These are phyloP conservation scores for Phorcus lineatus DNA, from an alignment of 2,888 invertebrate species.

Conservation along the genomic window DNA sequence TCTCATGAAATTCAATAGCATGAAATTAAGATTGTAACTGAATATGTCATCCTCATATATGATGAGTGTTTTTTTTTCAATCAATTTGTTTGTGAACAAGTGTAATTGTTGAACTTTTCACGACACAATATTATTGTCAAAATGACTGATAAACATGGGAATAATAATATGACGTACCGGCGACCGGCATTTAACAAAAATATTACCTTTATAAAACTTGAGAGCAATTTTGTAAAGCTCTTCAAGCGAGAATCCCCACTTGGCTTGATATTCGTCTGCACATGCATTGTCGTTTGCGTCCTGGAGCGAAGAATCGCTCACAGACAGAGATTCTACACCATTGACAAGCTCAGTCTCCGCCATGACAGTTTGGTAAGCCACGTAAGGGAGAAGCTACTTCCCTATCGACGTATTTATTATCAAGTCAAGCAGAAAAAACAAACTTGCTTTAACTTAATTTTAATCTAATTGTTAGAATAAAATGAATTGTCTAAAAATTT, in stretches of 20 bases:
- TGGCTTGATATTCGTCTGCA: conserved; percentile 39
- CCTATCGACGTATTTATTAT: neutral
- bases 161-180: neutral
- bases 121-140: neutral
- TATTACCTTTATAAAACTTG: conserved; percentile 93
- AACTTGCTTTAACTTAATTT: too few relatives aligned
- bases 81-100: neutral
- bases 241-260: conserved; percentile 78
- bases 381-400: conserved; percentile 35
- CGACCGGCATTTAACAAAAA: neutral
- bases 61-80: neutral
- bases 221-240: conserved; percentile 93
- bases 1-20: too few relatives aligned
- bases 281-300: conserved; percentile 15
- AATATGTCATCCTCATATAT: too few relatives aligned
- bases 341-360: conserved; percentile 53
- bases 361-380: conserved; percentile 48
- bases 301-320: conserved; percentile 40
- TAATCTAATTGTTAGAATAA: too few relatives aligned
- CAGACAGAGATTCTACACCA: conserved; percentile 47
- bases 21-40: too few relatives aligned
- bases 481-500: too few relatives aligned
- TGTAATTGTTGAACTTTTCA: neutral
- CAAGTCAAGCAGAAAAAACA: too few relatives aligned
- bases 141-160: neutral